Percentiles rank a stretch among this genome's conserved stretches.
Conservation (phyloP, 1,140 invertebrate species). For the Hydropsyche tenuis region DNA sequence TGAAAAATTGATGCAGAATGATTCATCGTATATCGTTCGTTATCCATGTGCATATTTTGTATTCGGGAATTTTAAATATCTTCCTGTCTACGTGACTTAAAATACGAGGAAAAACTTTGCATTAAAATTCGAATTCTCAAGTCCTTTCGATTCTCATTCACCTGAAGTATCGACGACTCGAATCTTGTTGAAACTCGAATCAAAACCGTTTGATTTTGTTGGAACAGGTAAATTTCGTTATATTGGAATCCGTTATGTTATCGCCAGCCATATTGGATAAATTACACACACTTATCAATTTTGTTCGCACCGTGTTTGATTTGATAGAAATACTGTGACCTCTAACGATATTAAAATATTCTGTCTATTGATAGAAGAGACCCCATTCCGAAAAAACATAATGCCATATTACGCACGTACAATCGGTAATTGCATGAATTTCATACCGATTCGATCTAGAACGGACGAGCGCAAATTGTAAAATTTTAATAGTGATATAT, state of each 20-base stretch:
- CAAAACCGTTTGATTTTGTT: background rate
- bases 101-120: background rate
- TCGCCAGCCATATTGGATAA: too few relatives aligned
- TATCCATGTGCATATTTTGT: constrained; percentile 6
- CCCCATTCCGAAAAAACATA: too few relatives aligned
- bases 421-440: background rate
- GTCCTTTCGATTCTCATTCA: too few relatives aligned
- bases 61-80: background rate
- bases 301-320: too few relatives aligned
- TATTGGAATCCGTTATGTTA: too few relatives aligned
- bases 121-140: background rate
- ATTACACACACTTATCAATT: too few relatives aligned
- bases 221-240: background rate
- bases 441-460: background rate
- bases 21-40: background rate
- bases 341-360: too few relatives aligned
- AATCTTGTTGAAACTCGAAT: background rate
- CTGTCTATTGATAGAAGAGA: too few relatives aligned
- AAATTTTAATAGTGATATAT: constrained; percentile 2
- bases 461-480: background rate
- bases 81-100: background rate
- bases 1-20: background rate
- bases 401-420: background rate
- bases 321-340: too few relatives aligned
- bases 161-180: background rate